These are phyloP conservation scores for Salpingus planirostris DNA, from an alignment of 2,888 invertebrate genomes.

Conservation along the genomic window DNA sequence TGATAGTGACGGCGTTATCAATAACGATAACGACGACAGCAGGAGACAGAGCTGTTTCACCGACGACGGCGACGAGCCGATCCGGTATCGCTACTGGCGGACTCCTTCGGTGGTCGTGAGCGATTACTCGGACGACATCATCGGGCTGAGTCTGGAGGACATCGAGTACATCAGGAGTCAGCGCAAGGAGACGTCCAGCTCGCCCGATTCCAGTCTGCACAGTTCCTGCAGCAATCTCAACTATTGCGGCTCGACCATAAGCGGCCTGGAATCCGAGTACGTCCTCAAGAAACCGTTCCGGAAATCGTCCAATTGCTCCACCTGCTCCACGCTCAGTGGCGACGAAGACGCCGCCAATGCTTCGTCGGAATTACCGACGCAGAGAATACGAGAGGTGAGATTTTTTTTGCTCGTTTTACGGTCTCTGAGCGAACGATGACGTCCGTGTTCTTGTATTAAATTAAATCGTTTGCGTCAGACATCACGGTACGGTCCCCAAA, in stretches of 20 bases:
- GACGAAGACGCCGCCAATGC: constrained; percentile 56
- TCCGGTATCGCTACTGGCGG: constrained; percentile 55
- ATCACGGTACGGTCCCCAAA: too few relatives aligned
- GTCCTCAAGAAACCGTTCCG: constrained; percentile 50
- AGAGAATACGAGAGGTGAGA: too few relatives aligned
- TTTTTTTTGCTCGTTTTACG: too few relatives aligned
- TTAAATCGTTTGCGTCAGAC: constrained; percentile 26
- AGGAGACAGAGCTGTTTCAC: constrained; percentile 46
- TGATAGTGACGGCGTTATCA: constrained; percentile 23
- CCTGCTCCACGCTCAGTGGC: constrained; percentile 64
- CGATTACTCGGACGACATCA: constrained; percentile 71
- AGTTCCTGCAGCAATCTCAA: constrained; percentile 52
- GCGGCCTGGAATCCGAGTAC: constrained; percentile 47
- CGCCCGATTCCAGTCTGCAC: constrained; percentile 49
- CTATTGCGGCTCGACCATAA: constrained; percentile 49
- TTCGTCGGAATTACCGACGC: too few relatives aligned
- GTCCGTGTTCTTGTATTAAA: too few relatives aligned
- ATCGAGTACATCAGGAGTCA: constrained; percentile 50
- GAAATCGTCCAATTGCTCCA: constrained; percentile 65
- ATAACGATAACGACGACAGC: constrained; percentile 22
- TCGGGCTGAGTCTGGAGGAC: constrained; percentile 51
- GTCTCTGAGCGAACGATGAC: too few relatives aligned
- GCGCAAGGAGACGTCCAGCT: constrained; percentile 35
- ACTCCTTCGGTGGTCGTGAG: constrained; percentile 83
- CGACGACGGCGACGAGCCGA: constrained; percentile 41